Base-by-base conservation (phyloP, 2,797 vertebrate genomes). In the Eutrigla gurnardus region DNA sequence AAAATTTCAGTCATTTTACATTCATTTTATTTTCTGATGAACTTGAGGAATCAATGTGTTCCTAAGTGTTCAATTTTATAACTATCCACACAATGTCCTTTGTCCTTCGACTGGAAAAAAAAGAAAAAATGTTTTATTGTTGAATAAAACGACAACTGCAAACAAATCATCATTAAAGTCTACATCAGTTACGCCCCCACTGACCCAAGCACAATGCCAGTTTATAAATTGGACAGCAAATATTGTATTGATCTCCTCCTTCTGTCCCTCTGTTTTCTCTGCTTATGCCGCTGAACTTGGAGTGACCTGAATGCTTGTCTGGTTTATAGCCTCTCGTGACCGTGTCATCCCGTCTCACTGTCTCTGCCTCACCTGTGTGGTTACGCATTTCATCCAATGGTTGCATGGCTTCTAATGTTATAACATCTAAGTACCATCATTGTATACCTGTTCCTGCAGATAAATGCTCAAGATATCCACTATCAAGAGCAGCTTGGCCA, bases 401-500 rank as follows among this genome's bases (percentile, higher is more conserved):
- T 71, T 84, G 69, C 65, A 45, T 75, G 64, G 61, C 55, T 63
- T 81, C 50, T 75, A 50, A 33, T 68, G 70, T 83, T 75, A 46
- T 77, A 60, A 59, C 53, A 70, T 70, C 40, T 47, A 60, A 62
- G 46, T 57, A 14, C 18, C 43, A 50, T 71, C 70, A 65, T 65
- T 83, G 47, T 73, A 39, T 75, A 54, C 55, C 8, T 73, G 62
- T 68, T 17, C 77, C 77, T 94, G 87, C 93, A 99, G 98, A 99
- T 99, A 94, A 99, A 97, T 94, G 98, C 98, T 91, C 97, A 98
- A 91, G 98, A 99, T 94, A 98, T 99, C 89, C 94, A 96, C 86
- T 97, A 97, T 92, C 97, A 97, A 90, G 98, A 99, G 91, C 97
- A 98, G 89, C 98, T 99, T 54, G 97, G 98, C 78, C 98, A 99